Percentiles rank a stretch among this genome's conserved stretches.
Conservation (phyloP, 2,797 vertebrate species). For the Gouania willdenowi region DNA sequence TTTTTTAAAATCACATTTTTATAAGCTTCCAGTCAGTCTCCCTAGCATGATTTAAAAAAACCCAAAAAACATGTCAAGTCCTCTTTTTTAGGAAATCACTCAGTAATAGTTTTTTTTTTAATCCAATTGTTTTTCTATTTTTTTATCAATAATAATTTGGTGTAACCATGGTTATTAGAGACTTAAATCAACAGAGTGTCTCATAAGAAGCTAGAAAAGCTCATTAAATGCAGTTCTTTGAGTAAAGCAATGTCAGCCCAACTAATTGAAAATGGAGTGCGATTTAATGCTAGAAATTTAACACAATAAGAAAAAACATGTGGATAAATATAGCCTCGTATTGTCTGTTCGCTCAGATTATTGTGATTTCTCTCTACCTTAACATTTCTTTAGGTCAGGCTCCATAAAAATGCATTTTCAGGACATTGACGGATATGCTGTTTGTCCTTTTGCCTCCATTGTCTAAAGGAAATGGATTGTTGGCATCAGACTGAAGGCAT, state of each 20-base stretch:
- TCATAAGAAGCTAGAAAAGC: slow-evolving; percentile 27
- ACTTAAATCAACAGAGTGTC: too few species aligned
- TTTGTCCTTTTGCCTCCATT: slow-evolving; percentile 9
- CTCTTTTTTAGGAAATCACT: too few species aligned
- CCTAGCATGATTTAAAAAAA: too few species aligned
- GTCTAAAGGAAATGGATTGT: slow-evolving; percentile 16
- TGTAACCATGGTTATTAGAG: too few species aligned
- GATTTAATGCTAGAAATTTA: slow-evolving; percentile 8
- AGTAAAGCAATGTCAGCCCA: slow-evolving; percentile 21
- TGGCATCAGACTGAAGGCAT: slow-evolving; percentile 17
- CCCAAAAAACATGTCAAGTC: too few species aligned
- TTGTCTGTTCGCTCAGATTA: not conserved
- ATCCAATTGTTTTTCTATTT: too few species aligned
- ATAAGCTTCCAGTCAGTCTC: too few species aligned
- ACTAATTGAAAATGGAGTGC: slow-evolving; percentile 30
- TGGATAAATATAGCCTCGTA: not conserved
- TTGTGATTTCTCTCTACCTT: slow-evolving; percentile 35
- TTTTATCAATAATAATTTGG: too few species aligned
- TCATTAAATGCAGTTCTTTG: slow-evolving; percentile 21
- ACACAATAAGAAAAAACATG: not conserved
- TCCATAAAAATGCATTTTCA: not conserved
- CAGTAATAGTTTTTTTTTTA: too few species aligned
- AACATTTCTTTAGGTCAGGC: slow-evolving; percentile 15
- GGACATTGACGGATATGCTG: slow-evolving; percentile 7
- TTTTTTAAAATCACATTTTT: too few species aligned